Percentiles rank a stretch among this genome's conserved stretches.
Conservation (phyloP, 1,140 invertebrate species). For the Planococcus citri region DNA sequence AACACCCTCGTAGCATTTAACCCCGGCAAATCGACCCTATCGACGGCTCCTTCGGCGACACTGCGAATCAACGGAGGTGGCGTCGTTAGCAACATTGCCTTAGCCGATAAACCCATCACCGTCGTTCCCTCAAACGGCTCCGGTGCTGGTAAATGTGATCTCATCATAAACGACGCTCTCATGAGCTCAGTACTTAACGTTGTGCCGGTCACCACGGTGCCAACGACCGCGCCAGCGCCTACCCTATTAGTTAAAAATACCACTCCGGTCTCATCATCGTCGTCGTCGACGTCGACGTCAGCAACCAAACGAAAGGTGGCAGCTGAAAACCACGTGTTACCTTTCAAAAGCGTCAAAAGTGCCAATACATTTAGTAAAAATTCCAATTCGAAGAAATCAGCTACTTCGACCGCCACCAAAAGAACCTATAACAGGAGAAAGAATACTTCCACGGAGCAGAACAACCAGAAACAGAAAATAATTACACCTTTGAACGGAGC, state of each 20-base stretch:
- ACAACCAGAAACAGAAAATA: too few species aligned
- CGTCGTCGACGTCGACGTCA: neutral
- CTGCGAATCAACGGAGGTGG: too few species aligned
- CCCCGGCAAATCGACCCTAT: neutral
- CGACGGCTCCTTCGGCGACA: too few species aligned
- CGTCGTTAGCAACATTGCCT: neutral
- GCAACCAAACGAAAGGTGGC: neutral
- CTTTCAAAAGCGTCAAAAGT: conserved; percentile 13
- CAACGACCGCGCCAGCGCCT: too few species aligned
- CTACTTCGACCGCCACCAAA: neutral
- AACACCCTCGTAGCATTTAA: neutral
- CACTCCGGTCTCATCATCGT: too few species aligned
- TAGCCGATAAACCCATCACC: neutral
- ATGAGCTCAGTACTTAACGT: neutral
- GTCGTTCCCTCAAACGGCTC: too few species aligned
- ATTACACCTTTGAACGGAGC: neutral
- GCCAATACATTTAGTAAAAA: neutral
- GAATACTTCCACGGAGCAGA: too few species aligned
- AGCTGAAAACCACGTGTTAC: neutral
- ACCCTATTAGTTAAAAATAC: too few species aligned
- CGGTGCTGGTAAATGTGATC: neutral
- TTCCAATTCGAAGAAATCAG: too few species aligned
- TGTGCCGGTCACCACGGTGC: too few species aligned
- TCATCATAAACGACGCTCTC: conserved; percentile 1
- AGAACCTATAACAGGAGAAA: neutral